Conservation (phyloP, 2,797 vertebrate species). For the Typhlichthys eigenmanni region DNA sequence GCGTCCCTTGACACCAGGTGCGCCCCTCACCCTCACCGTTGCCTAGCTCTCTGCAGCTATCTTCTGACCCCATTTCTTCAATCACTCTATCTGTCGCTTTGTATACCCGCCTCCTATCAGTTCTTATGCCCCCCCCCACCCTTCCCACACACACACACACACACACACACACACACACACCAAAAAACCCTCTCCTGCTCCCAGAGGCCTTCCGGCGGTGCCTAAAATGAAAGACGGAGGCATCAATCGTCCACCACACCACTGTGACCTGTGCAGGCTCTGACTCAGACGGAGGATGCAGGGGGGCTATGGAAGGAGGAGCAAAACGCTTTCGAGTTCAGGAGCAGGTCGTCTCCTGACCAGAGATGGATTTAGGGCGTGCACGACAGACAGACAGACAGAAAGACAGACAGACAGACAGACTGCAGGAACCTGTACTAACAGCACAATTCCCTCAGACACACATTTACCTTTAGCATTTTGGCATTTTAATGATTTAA, state of each 20-base stretch:
- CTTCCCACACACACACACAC: too few relatives aligned
- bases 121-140: not conserved
- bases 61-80: not conserved
- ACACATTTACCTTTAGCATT: conserved; percentile 23
- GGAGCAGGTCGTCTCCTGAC: conserved; percentile 57
- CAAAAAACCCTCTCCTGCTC: not conserved
- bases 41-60: not conserved
- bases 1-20: conserved; percentile 40
- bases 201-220: conserved; percentile 24
- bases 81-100: conserved; percentile 2
- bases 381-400: conserved; percentile 21
- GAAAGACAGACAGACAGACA: conserved; percentile 36
- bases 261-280: conserved; percentile 41
- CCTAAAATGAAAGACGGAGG: conserved; percentile 38
- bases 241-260: conserved; percentile 46
- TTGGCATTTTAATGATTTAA: conserved; percentile 23
- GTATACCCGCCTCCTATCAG: not conserved
- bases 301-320: conserved; percentile 50
- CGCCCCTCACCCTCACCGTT: conserved; percentile 19
- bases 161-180: too few relatives aligned
- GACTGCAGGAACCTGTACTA: conserved; percentile 13
- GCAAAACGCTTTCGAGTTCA: conserved; percentile 60
- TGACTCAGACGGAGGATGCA: conserved; percentile 54
- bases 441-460: not conserved
- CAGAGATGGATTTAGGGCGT: conserved; percentile 47